Percentiles rank a stretch among this genome's conserved stretches.
phyloP scores from a whole-genome alignment of 2,888 invertebrate genomes.

The Drosophila picticornis region DNA sequence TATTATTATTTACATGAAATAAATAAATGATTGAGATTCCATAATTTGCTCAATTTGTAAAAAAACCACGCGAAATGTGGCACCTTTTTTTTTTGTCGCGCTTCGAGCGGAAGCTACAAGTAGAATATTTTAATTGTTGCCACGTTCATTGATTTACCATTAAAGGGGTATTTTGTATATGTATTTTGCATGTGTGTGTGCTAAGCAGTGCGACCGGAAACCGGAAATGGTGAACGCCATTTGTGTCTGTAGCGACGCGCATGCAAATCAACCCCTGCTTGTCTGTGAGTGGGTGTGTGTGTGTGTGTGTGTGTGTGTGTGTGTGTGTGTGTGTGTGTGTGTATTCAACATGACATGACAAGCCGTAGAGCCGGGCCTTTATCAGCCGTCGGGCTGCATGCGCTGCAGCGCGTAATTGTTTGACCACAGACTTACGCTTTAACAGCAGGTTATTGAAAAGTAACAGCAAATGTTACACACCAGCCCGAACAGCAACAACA shows the following conservation, averaged over 20 bases:
- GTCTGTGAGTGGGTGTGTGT: conserved; percentile 19
- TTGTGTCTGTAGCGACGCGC: conserved; percentile 45
- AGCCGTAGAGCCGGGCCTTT: conserved; percentile 20
- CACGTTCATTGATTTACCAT: conserved; percentile 66
- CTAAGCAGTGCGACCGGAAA: conserved; percentile 72
- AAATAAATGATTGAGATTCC: conserved; percentile 81
- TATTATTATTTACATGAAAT: conserved; percentile 66
- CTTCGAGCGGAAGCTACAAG: conserved; percentile 61
- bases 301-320: conserved; percentile 19
- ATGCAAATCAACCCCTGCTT: conserved; percentile 33
- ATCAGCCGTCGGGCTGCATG: conserved; percentile 29
- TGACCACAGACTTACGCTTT: conserved; percentile 73
- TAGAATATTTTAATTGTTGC: conserved; percentile 78
- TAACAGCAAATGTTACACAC: conserved; percentile 33
- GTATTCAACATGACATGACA: conserved; percentile 28
- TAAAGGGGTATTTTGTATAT: conserved; percentile 25
- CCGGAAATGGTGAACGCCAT: conserved; percentile 81
- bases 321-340: conserved; percentile 29
- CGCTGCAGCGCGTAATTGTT: conserved; percentile 65
- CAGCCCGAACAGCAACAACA: conserved; percentile 12
- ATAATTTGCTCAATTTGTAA: conserved; percentile 42
- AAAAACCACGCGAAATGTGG: conserved; percentile 5
- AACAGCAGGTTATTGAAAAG: conserved; percentile 61
- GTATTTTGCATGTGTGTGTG: conserved; percentile 18
- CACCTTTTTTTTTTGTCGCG: conserved; percentile 28